Conservation (phyloP, 2,113 vertebrate genomes). For the Leptocoma aspasia region DNA sequence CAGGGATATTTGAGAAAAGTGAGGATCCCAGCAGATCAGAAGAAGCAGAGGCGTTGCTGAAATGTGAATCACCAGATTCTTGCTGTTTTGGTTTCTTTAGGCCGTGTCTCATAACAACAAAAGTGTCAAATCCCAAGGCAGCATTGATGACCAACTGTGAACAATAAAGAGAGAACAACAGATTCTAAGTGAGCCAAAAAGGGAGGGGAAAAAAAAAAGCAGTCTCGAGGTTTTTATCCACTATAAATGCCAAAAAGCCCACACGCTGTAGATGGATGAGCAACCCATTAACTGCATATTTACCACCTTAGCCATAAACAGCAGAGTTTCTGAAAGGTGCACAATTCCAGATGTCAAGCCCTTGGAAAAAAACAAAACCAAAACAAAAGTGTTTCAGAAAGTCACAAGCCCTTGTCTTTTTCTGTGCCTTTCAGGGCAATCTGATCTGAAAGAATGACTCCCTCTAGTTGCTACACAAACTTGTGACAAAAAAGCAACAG, state of each 20-base stretch:
- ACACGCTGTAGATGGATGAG: neutral
- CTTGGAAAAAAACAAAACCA: neutral
- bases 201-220: neutral
- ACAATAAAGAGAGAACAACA: constrained; percentile 2
- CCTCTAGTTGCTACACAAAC: neutral
- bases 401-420: neutral
- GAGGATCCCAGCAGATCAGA: constrained; percentile 80
- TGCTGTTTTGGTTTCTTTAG: constrained; percentile 84
- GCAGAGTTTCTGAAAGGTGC: neutral
- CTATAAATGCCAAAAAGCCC: neutral
- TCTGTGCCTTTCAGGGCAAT: neutral
- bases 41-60: constrained; percentile 34
- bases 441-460: accelerated
- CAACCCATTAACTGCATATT: neutral
- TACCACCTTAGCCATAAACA: neutral
- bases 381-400: neutral
- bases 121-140: constrained; percentile 95
- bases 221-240: neutral
- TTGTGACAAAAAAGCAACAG: neutral
- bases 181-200: neutral
- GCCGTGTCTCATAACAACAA: constrained; percentile 97
- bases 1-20: constrained; percentile 96
- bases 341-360: neutral
- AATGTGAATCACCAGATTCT: constrained; percentile 49
- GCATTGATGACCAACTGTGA: constrained; percentile 91